Evolutionary conservation across 2,113 vertebrate genomes (phyloP).

Genomic region (Eudyptes chrysolophus): DNA sequence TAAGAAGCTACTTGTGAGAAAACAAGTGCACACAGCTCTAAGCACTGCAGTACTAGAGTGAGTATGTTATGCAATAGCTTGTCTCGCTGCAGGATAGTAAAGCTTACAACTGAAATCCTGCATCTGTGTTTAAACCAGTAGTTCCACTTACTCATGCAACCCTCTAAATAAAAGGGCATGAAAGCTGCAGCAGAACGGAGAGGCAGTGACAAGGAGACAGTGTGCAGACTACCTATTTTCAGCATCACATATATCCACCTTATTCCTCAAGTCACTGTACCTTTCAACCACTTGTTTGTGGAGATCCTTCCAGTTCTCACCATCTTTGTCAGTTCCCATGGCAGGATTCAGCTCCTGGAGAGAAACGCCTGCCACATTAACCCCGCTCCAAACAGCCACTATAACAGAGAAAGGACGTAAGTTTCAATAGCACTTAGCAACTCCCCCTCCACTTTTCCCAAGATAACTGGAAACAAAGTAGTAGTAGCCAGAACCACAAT

Average conservation of each 20-base stretch:
- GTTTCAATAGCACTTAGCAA: not conserved
- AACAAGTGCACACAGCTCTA: not conserved
- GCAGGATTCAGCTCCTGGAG: constrained; percentile 92
- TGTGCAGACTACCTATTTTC: not conserved
- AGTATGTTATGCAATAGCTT: not conserved
- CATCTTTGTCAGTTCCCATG: constrained; percentile 86
- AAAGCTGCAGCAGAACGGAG: not conserved
- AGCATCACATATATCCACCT: not conserved
- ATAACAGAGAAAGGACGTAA: not conserved
- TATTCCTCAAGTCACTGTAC: constrained; percentile 50
- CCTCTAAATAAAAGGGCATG: not conserved
- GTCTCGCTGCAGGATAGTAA: not conserved
- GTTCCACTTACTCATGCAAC: not conserved
- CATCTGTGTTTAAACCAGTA: not conserved
- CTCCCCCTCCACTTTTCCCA: not conserved
- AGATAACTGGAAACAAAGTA: not conserved
- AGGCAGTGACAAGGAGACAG: not conserved
- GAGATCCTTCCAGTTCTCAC: constrained; percentile 90
- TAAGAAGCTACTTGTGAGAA: not conserved
- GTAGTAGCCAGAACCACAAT: not conserved
- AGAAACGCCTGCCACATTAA: constrained; percentile 91
- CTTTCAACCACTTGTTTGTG: constrained; percentile 96
- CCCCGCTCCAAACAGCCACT: constrained; percentile 96
- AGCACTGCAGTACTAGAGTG: not conserved
- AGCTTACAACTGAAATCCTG: not conserved